Conservation (phyloP, 2,113 vertebrate genomes). For the Passerina amoena region DNA sequence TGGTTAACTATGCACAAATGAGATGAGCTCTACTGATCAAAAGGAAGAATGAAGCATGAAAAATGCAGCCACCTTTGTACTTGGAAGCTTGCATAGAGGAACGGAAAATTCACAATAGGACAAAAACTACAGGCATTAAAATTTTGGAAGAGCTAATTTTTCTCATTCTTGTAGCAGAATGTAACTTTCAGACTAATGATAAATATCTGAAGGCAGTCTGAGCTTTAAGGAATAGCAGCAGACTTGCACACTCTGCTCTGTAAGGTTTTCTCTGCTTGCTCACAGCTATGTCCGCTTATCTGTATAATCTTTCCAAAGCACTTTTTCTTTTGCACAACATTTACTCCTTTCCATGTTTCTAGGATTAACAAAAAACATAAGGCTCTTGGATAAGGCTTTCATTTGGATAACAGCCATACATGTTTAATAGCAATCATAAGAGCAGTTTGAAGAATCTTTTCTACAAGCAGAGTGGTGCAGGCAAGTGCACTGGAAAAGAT, state of each 20-base stretch:
- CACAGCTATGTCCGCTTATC: neutral
- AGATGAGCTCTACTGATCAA: neutral
- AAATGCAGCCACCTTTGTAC: neutral
- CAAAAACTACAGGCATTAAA: neutral
- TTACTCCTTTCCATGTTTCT: neutral
- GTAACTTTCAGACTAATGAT: neutral
- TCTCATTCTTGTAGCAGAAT: neutral
- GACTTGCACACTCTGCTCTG: neutral
- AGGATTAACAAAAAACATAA: conserved; percentile 26
- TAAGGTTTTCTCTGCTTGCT: neutral
- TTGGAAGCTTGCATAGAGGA: neutral
- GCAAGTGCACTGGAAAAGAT: neutral
- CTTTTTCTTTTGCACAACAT: neutral
- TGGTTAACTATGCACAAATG: neutral
- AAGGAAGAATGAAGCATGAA: neutral
- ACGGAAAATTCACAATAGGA: neutral
- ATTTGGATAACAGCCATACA: neutral
- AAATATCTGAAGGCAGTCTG: neutral
- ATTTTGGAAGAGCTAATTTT: neutral
- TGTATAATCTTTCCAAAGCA: neutral
- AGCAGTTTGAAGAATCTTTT: neutral
- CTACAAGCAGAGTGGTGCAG: neutral
- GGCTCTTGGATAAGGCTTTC: neutral
- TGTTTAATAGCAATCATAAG: neutral
- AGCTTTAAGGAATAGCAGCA: neutral